These are phyloP conservation scores for Subanguina moxae DNA, from an alignment of 1,140 invertebrate genomes.

Conservation along the genomic window DNA sequence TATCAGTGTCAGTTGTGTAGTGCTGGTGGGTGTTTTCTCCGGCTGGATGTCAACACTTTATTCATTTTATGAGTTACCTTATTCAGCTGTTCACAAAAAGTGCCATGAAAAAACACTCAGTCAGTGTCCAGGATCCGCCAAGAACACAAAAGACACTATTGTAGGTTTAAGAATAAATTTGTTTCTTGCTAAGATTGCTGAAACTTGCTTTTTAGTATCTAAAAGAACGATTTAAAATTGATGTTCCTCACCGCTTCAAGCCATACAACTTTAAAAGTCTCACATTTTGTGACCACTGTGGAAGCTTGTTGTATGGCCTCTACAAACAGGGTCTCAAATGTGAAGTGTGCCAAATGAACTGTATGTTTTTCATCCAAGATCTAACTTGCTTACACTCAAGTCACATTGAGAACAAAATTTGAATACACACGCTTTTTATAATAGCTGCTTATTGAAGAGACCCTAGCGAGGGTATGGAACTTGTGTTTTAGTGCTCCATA, in stretches of 20 bases:
- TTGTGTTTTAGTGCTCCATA: too few relatives aligned
- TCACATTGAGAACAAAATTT: too few relatives aligned
- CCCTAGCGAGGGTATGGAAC: too few relatives aligned
- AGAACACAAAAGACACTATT: slow-evolving; percentile 64
- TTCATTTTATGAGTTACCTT: slow-evolving; percentile 14
- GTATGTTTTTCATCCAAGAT: too few relatives aligned
- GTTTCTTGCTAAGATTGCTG: background rate
- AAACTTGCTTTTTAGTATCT: slow-evolving; percentile 44
- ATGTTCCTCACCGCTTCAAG: slow-evolving; percentile 84
- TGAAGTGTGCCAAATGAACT: slow-evolving; percentile 71
- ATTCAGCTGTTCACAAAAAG: slow-evolving; percentile 62
- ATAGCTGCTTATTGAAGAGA: too few relatives aligned
- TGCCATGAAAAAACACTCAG: slow-evolving; percentile 63
- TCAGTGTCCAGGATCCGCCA: slow-evolving; percentile 63
- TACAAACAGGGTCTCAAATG: slow-evolving; percentile 94
- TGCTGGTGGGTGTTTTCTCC: background rate
- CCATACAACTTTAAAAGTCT: slow-evolving; percentile 90
- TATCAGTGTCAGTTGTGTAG: slow-evolving; percentile 64
- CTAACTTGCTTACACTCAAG: too few relatives aligned
- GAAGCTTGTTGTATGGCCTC: slow-evolving; percentile 88
- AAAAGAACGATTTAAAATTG: slow-evolving; percentile 82
- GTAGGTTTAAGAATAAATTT: slow-evolving; percentile 47
- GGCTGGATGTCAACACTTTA: background rate
- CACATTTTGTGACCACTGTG: slow-evolving; percentile 99
- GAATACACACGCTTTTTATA: too few relatives aligned